Percentiles rank a stretch among this genome's conserved stretches.
phyloP scores from a whole-genome alignment of 1,140 invertebrate genomes.

The Aphis gossypii region DNA sequence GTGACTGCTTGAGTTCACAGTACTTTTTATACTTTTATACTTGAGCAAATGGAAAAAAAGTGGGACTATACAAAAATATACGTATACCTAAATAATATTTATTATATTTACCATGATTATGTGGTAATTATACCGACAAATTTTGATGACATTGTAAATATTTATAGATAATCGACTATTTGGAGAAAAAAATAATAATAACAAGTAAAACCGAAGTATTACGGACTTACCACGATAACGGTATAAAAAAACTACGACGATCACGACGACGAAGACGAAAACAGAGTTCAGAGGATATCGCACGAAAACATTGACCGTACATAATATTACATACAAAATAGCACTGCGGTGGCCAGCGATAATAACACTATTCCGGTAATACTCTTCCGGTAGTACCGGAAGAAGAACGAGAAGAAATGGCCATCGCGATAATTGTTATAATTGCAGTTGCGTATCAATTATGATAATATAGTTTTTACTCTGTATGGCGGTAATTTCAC shows the following conservation, averaged over 20 bases:
- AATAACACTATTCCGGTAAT: not conserved
- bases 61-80: not conserved
- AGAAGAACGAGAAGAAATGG: not conserved
- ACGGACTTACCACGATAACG: not conserved
- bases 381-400: not conserved
- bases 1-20: not conserved
- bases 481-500: not conserved
- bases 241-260: not conserved
- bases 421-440: not conserved
- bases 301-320: not conserved
- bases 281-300: not conserved
- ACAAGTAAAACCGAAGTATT: not conserved
- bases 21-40: not conserved
- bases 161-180: too few species aligned
- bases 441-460: not conserved
- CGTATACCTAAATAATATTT: not conserved
- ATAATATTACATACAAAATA: not conserved
- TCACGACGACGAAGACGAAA: not conserved
- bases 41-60: not conserved
- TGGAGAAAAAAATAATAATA: too few species aligned
- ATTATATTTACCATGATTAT: not conserved
- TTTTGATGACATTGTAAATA: not conserved
- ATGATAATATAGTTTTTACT: not conserved
- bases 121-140: not conserved
- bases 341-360: not conserved